Conservation (phyloP, 2,797 vertebrate species). For the Parauchenoglanis ngamensis region DNA sequence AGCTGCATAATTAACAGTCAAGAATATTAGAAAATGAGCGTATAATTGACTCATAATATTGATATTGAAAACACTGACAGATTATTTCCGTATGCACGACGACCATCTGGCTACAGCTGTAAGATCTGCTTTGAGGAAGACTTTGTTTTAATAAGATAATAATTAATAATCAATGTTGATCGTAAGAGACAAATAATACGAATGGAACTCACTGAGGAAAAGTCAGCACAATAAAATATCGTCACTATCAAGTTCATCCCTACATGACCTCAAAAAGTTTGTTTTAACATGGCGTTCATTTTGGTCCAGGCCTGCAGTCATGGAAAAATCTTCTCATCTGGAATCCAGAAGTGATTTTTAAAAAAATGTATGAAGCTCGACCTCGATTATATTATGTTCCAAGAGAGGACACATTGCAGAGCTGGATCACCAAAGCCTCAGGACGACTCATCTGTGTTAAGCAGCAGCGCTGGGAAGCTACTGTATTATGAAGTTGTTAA, state of each 20-base stretch:
- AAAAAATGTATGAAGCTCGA: constrained; percentile 7
- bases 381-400: neutral
- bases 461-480: neutral
- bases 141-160: neutral
- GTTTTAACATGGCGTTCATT: constrained; percentile 1
- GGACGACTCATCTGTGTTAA: neutral
- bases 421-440: neutral
- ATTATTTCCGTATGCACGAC: constrained; percentile 18
- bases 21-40: constrained; percentile 16
- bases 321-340: constrained; percentile 44
- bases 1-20: neutral
- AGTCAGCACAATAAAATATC: neutral
- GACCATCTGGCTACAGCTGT: neutral
- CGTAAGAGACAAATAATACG: neutral
- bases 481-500: neutral
- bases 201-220: constrained; percentile 6
- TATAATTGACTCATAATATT: constrained; percentile 14
- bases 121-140: constrained; percentile 1
- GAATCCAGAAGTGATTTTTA: constrained; percentile 15
- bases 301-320: constrained; percentile 24
- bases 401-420: neutral
- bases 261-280: constrained; percentile 1
- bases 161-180: too few relatives aligned
- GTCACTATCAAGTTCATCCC: neutral
- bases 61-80: constrained; percentile 16